Evolutionary conservation across 2,797 vertebrate genomes (phyloP).

Genomic region (Acanthornis magna): DNA sequence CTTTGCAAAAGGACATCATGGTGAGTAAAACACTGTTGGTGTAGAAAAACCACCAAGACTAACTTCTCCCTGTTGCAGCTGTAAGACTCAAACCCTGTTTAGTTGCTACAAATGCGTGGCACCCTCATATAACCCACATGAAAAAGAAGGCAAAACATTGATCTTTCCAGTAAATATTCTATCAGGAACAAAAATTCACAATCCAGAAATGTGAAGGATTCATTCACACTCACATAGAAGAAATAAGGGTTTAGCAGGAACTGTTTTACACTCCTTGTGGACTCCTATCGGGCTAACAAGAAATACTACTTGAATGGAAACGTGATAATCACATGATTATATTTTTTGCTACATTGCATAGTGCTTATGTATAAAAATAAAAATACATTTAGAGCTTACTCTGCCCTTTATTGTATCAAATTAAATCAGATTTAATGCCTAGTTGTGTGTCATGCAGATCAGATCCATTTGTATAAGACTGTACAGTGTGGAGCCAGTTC

Average conservation of each 20-base stretch:
- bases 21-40: not conserved
- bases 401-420: constrained; percentile 63
- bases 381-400: constrained; percentile 58
- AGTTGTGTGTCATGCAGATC: constrained; percentile 69
- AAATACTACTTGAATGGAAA: constrained; percentile 65
- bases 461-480: constrained; percentile 70
- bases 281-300: constrained; percentile 43
- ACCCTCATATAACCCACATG: not conserved
- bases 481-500: constrained; percentile 52
- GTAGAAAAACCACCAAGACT: not conserved
- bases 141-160: not conserved
- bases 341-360: constrained; percentile 52
- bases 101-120: not conserved
- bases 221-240: constrained; percentile 26
- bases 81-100: not conserved
- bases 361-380: constrained; percentile 62
- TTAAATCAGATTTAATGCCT: constrained; percentile 74
- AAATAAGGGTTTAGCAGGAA: constrained; percentile 53
- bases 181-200: constrained; percentile 25
- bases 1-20: not conserved
- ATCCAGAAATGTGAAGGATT: constrained; percentile 11
- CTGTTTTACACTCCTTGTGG: constrained; percentile 36
- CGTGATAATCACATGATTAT: constrained; percentile 59
- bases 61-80: not conserved
- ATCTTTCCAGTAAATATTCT: constrained; percentile 23